These are phyloP conservation scores for Tuta absoluta DNA, from an alignment of 2,888 invertebrate species.

Conservation along the genomic window DNA sequence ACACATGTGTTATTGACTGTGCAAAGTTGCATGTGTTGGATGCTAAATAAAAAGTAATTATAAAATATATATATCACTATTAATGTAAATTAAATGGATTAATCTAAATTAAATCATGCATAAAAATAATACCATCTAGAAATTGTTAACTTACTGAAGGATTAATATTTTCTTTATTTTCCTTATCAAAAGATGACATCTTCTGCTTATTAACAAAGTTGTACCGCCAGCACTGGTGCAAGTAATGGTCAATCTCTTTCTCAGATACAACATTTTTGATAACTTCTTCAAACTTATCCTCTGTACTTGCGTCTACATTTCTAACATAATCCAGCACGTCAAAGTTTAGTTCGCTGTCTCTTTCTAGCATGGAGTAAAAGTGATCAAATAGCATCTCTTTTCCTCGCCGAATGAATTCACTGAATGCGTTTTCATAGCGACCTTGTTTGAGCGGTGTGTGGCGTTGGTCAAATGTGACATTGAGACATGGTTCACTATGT, in stretches of 20 bases:
- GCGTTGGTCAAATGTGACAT: constrained; percentile 58
- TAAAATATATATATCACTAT: too few relatives aligned
- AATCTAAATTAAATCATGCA: too few relatives aligned
- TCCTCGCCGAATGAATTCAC: constrained; percentile 65
- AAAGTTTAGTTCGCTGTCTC: constrained; percentile 43
- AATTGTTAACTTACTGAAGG: constrained; percentile 48
- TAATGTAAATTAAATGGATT: too few relatives aligned
- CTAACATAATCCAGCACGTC: constrained; percentile 58
- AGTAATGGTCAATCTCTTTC: constrained; percentile 68
- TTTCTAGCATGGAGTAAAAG: constrained; percentile 49
- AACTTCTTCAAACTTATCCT: constrained; percentile 67
- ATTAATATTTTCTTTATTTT: constrained; percentile 37
- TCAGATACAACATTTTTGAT: constrained; percentile 57
- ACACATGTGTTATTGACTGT: too few relatives aligned
- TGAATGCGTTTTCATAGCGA: constrained; percentile 64
- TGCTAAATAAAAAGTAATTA: too few relatives aligned
- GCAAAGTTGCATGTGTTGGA: too few relatives aligned
- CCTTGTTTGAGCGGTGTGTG: constrained; percentile 62
- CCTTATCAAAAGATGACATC: background rate
- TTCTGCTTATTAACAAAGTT: constrained; percentile 58
- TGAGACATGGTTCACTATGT: constrained; percentile 58
- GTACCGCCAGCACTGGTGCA: constrained; percentile 71
- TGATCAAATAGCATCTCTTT: constrained; percentile 68
- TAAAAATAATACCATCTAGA: too few relatives aligned
- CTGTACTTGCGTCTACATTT: constrained; percentile 65